phyloP scores from a whole-genome alignment of 2,113 vertebrate species.

The Alexandromys fortis region DNA sequence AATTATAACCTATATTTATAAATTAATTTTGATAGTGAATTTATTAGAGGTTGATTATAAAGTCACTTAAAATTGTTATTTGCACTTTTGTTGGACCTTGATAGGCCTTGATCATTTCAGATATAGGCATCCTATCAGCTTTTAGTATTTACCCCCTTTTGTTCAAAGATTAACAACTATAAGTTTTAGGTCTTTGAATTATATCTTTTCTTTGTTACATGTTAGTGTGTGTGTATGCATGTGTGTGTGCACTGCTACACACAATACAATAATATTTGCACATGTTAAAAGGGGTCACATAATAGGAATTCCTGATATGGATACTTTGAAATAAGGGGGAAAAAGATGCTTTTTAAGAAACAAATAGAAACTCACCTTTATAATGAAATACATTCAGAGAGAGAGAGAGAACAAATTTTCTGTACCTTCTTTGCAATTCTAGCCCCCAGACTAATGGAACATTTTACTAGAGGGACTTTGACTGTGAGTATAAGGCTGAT shows the following conservation, averaged over 20 bases:
- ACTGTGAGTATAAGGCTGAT: not conserved
- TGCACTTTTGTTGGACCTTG: not conserved
- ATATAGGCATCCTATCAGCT: not conserved
- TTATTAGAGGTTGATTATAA: conserved; percentile 23
- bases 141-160: conserved; percentile 34
- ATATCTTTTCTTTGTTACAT: not conserved
- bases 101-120: not conserved
- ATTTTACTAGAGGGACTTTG: conserved; percentile 39
- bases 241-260: not conserved
- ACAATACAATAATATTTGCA: not conserved
- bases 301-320: not conserved
- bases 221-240: not conserved
- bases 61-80: not conserved
- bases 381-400: not conserved
- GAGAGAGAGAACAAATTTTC: not conserved
- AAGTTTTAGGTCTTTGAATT: conserved; percentile 12
- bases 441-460: not conserved
- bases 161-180: conserved; percentile 4
- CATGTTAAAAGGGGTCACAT: not conserved
- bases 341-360: conserved; percentile 13
- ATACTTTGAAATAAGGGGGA: not conserved
- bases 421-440: conserved; percentile 28
- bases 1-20: not conserved
- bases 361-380: conserved; percentile 44
- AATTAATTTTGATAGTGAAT: conserved; percentile 5